Conservation (phyloP, 2,888 invertebrate species). For the Portevinia maculata region DNA sequence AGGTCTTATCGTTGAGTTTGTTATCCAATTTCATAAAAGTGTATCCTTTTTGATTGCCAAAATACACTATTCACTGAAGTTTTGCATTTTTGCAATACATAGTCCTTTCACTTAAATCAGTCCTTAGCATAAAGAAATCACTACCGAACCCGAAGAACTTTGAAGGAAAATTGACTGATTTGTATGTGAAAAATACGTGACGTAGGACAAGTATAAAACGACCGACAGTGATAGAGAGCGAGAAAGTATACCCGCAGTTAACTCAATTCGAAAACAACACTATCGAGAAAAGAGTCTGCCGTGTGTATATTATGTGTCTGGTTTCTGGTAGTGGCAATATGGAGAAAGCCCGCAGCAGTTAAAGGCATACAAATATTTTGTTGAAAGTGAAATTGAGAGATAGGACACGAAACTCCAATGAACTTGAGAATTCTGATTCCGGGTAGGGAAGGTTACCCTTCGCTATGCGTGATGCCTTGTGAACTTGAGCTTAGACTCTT, state of each 20-base stretch:
- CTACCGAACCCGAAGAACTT: constrained; percentile 56
- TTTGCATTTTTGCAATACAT: constrained; percentile 49
- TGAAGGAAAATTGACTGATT: constrained; percentile 57
- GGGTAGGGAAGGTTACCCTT: constrained; percentile 37
- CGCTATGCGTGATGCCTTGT: not conserved
- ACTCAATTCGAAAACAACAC: constrained; percentile 8
- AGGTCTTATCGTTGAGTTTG: not conserved
- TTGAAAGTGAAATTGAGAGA: constrained; percentile 68
- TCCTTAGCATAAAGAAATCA: too few relatives aligned
- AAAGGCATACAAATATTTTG: constrained; percentile 30
- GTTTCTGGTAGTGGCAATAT: constrained; percentile 36
- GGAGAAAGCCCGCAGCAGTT: constrained; percentile 27
- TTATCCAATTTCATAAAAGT: not conserved
- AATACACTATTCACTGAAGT: constrained; percentile 38
- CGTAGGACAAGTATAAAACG: constrained; percentile 60
- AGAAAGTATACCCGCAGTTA: constrained; percentile 24
- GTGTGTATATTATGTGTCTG: constrained; percentile 17
- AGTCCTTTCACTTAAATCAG: too few relatives aligned
- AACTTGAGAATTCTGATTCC: constrained; percentile 62
- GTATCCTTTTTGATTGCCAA: constrained; percentile 22
- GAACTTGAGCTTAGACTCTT: constrained; percentile 2
- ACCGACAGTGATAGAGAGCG: constrained; percentile 43
- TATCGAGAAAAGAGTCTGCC: not conserved
- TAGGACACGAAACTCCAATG: constrained; percentile 64
- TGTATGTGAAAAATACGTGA: constrained; percentile 47